A percentile compares a stretch with the other conserved stretches of the same genome.
These are phyloP conservation scores for Aurelia aurita DNA, from an alignment of 30 jellyfish, hydroid and myxozoan genomes.

Conservation along the genomic window DNA sequence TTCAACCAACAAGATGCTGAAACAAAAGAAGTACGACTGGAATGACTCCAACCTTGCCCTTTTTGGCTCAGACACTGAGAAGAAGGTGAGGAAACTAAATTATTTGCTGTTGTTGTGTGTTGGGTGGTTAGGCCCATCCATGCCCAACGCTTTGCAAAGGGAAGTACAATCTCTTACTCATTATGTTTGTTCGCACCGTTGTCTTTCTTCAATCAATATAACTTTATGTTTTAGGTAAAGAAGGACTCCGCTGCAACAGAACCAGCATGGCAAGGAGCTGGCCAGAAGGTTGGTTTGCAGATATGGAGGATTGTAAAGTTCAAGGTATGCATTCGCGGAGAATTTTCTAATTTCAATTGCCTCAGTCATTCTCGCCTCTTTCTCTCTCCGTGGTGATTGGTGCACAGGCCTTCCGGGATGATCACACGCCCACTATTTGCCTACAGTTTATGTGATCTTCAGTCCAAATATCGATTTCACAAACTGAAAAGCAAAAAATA, in stretches of 20 bases:
- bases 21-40: constrained; percentile 98
- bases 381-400: no score
- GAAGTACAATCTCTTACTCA: not conserved
- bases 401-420: no score
- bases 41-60: constrained; percentile 97
- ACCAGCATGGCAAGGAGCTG: constrained; percentile 99
- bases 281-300: constrained; percentile 84
- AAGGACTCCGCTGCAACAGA: constrained; percentile 96
- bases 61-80: constrained; percentile 99
- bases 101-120: not conserved
- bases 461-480: no score
- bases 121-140: not conserved
- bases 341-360: no score
- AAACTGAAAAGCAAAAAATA: no score
- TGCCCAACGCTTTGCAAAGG: not conserved
- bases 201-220: no score
- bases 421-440: no score
- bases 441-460: no score
- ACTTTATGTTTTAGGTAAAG: constrained; percentile 74
- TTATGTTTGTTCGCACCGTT: not conserved
- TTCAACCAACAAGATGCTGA: constrained; percentile 70
- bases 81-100: constrained; percentile 66
- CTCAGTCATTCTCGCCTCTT: no score
- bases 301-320: constrained; percentile 98
- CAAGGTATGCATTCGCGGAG: constrained; percentile 65